Base-by-base conservation (phyloP, 2,888 invertebrate species). In the Drosophila siamana region DNA sequence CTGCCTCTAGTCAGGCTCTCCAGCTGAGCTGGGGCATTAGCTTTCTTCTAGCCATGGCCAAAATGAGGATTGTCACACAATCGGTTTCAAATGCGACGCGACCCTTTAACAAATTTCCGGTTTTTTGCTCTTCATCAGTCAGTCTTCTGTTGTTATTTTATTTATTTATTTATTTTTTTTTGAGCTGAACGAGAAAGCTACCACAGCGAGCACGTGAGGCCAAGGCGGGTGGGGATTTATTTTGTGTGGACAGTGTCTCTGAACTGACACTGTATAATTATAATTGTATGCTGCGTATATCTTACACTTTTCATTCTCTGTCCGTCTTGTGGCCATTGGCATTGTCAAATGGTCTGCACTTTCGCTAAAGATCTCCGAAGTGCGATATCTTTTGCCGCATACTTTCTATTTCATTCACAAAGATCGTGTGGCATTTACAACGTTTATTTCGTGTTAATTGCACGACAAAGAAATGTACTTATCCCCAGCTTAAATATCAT, bases 341-440 rank as follows among this genome's bases (percentile, higher is more conserved):
- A 55, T 55, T 55, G 44, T 56, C 56, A 56, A 46, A 16, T 46
- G 36, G 11, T 16, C 15, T 43, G 50, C 41, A 59, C 59, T 59
- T 59, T 59, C 59, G 59, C 59, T 59, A 50, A 50, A 60, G 52
- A 54, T 52, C 44, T 44, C n/a, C 30, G 22, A n/a, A 30, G 41
- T 43, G 55, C 4, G 55, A 55, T 55, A 55, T 55, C 55, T 55
- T 28, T 46, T 9, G 26, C 22, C 13, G 24, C 22, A 30, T 67
- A 83, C 81, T 81, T 81, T 81, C 81, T 81, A 81, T 81, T 81
- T 81, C 81, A 86, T 86, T 81, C 84, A 86, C 33, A 43, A 68
- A 61, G 61, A 59, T 70, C 74, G 70, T 74, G 60, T 36, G 52
- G 55, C 44, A 56, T 56, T 52, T 22, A 28, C 62, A 59, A 63